Base-by-base conservation (phyloP, 2,888 invertebrate species). In the Metacarcinus magister region DNA sequence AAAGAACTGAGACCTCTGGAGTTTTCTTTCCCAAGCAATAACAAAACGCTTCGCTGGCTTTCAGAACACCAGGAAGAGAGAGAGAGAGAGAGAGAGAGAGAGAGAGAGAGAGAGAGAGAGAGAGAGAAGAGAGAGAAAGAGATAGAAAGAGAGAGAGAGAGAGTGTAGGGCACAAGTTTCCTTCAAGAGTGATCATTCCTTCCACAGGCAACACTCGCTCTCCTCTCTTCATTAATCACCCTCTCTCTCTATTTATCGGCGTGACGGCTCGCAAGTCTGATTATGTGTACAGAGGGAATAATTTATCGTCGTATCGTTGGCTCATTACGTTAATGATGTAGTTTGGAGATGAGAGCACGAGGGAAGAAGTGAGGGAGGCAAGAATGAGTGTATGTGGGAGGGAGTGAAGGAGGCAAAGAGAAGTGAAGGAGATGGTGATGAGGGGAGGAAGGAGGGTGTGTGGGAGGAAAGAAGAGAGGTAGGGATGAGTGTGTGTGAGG, bases 291-390 rank as follows among this genome's bases (percentile, higher is more conserved):
- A 87, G 32, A 87, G 87, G 87, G 39, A 87, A 39, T 87, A 87
- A 87, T 87, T 87, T 39, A 87, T 87, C 87, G 87, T 87, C 32
- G 87, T 87, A 87, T 87, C 87, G 87, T 87, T 87, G 87, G 87
- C 87, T 87, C 39, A 87, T 87, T 87, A 87, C 87, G 87, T 87
- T 87, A 87, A 87, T 87, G 87, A 87, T 87, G 87, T 87, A 87
- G 87, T 87, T 39, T 8, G 87, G n/a, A 39, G 87, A 87, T 87
- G 87, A 13, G 32, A 39, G 32, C 39, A 10, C 87, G 32, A 39
- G 87, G 39, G 87, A 87, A 39, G 23, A 32, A 39, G 87, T 23
- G 67, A 87, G 10, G 32, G 16, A 87, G 87, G 32, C 3, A 87
- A 67, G 67, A 67, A 67, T 67, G 67, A 19, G 67, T 19, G 19